Evolutionary conservation across 2,113 vertebrate genomes (phyloP), one percentile per base, ranked within the genome.

Genomic region (Daboia siamensis): DNA sequence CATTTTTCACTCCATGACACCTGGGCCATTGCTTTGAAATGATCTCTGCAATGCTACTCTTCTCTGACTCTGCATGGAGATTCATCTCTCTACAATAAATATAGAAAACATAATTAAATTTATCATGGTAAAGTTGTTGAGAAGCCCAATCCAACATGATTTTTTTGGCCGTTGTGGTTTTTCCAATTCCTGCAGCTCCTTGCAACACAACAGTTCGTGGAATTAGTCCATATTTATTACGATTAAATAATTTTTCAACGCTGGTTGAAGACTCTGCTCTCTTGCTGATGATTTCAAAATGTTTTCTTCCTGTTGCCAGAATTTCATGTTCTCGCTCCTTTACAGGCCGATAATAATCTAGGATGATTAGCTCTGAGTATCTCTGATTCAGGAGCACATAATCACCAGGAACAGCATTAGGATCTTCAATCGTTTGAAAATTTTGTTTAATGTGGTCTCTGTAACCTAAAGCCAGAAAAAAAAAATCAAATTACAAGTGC

Each of bases 21-120:
- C 89, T 93, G 1, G 96, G 94, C 51, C 95, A 97, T 64, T 85
- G 94, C 48, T 6, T 52, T 21, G 95, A 89, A 8, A 97, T 48
- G 46, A 97, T 92, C 3, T 95, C 96, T 6, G 21, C 93, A 59
- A 97, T 0, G 0, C 96, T 97, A 0, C n/a, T 91, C 29, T 95
- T 91, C 57, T 89, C 24, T 39, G 55, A 23, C 8, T 33, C 26
- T 39, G 64, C 24, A 0, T n/a, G 69, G 1, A 4, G n/a, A 59
- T 87, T 80, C 0, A 96, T 17, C 64, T 96, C 95, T 93, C 95
- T 96, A 87, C 97, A 98, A 88, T 94, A 95, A 1, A 98, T 15
- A 64, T 96, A 97, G 94, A 98, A 97, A 23, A 97, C 1, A 0
- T 95, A 95, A 33, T 95, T 92, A 95, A 98, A 98, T 46, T 4